Evolutionary conservation across 2,797 vertebrate species (phyloP), one percentile per base, ranked within the genome.

Genomic region (Rhadinocentrus ornatus): DNA sequence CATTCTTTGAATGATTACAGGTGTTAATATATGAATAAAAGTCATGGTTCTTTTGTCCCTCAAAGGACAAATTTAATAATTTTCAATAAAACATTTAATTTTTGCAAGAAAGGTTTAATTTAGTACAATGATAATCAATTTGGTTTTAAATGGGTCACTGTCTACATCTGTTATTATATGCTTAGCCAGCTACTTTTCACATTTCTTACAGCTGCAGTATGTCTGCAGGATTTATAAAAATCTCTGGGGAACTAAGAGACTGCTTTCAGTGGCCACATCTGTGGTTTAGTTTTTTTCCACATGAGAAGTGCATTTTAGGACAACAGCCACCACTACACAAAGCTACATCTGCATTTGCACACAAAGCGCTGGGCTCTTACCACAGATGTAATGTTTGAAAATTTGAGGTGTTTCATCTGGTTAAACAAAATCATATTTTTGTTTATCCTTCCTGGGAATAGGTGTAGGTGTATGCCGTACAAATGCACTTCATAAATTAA

Each of bases 201-300:
- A 64, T 77, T 66, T 68, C 75, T 73, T 24, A n/a, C 48, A 54
- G 73, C 65, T 59, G 67, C 75, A 71, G 41, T 59, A 20, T 71
- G 60, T 60, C 35, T 82, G 72, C 62, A 63, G 61, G 75, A 68
- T 85, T 82, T 72, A 18, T 48, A 39, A 78, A 75, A 69, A 75
- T 60, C 77, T 86, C 80, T 58, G 62, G 78, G 78, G 72, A 80
- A 63, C 34, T 48, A 41, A 75, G 69, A 59, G 35, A 11, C 59
- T 26, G 54, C 75, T 81, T 84, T 86, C 73, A 74, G 69, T 31
- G 57, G 71, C 60, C 67, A 77, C 80, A 82, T 85, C 80, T 84
- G 85, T 64, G 78, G 22, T 68, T 82, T 60, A 56, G 57, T 53
- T 59, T 73, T 48, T 61, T 65, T 73, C 61, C 26, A 57, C 70